A percentile compares a stretch with the other conserved stretches of the same genome.
Evolutionary conservation across 1,140 invertebrate species (phyloP).

Genomic region (Trichonephila inaurata): DNA sequence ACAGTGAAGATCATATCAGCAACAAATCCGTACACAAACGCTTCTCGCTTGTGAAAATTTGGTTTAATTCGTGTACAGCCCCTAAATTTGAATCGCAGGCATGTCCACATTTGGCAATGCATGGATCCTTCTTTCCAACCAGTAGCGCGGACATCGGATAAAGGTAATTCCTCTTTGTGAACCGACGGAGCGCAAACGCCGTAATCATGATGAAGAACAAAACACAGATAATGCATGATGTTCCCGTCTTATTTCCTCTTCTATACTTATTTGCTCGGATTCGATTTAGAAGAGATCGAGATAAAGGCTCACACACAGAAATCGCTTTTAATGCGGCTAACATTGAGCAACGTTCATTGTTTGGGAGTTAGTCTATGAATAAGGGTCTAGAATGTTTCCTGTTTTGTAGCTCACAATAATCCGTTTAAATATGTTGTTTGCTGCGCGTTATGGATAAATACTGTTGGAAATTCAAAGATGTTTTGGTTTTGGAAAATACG

Average conservation of each 20-base stretch:
- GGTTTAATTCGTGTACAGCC: neutral
- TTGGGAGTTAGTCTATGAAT: neutral
- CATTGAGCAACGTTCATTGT: neutral
- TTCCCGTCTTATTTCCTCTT: neutral
- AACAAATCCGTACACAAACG: no score
- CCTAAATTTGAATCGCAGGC: neutral
- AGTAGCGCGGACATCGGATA: neutral
- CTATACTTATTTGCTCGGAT: neutral
- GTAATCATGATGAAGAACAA: slow-evolving; percentile 13
- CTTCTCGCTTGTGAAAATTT: no score
- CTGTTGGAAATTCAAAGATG: neutral
- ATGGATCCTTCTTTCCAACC: no score
- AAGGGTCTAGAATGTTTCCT: neutral
- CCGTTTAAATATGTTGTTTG: neutral
- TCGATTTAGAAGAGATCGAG: slow-evolving; percentile 4
- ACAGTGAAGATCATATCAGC: no score
- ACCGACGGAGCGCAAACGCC: slow-evolving; percentile 8
- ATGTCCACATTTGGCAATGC: neutral
- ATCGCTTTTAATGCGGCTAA: neutral
- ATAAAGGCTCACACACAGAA: neutral
- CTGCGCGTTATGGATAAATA: neutral
- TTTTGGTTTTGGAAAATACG: neutral
- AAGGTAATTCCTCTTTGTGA: neutral
- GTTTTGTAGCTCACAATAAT: neutral
- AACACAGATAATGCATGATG: neutral